Percentiles rank a stretch among this genome's conserved stretches.
Conservation (phyloP, 2,888 invertebrate species). For the Parasteatoda lunata region DNA sequence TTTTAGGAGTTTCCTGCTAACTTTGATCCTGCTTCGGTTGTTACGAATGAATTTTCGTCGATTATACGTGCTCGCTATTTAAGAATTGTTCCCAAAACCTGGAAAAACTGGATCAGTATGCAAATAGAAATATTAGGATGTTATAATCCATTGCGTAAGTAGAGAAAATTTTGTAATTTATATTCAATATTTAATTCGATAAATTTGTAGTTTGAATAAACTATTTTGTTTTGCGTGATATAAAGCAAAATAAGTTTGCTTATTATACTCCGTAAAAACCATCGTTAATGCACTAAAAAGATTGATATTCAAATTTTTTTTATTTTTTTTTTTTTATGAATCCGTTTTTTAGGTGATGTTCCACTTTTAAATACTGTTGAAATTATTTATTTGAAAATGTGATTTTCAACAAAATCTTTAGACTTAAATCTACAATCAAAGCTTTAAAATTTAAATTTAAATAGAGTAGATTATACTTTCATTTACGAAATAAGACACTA, state of each 20-base stretch:
- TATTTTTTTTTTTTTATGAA: not conserved
- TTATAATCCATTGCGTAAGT: conserved; percentile 82
- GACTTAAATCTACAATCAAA: too few relatives aligned
- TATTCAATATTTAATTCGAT: too few relatives aligned
- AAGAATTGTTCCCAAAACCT: conserved; percentile 83
- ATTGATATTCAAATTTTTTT: not conserved
- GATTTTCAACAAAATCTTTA: too few relatives aligned
- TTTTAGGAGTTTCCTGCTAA: conserved; percentile 57
- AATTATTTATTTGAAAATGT: too few relatives aligned
- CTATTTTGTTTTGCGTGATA: too few relatives aligned
- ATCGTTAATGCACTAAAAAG: not conserved
- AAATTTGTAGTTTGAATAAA: too few relatives aligned
- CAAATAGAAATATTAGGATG: conserved; percentile 87
- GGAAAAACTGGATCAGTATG: conserved; percentile 84
- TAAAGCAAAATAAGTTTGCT: not conserved
- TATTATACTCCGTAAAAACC: not conserved
- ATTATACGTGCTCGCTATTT: conserved; percentile 80
- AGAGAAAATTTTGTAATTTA: not conserved
- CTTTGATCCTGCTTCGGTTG: conserved; percentile 36
- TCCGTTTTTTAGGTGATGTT: too few relatives aligned
- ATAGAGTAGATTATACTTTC: too few relatives aligned
- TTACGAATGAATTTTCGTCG: conserved; percentile 43
- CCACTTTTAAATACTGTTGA: too few relatives aligned
- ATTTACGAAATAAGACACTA: too few relatives aligned
- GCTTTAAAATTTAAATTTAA: too few relatives aligned